Base-by-base conservation (phyloP, 2,797 vertebrate genomes). In the Gallirallus australis region DNA sequence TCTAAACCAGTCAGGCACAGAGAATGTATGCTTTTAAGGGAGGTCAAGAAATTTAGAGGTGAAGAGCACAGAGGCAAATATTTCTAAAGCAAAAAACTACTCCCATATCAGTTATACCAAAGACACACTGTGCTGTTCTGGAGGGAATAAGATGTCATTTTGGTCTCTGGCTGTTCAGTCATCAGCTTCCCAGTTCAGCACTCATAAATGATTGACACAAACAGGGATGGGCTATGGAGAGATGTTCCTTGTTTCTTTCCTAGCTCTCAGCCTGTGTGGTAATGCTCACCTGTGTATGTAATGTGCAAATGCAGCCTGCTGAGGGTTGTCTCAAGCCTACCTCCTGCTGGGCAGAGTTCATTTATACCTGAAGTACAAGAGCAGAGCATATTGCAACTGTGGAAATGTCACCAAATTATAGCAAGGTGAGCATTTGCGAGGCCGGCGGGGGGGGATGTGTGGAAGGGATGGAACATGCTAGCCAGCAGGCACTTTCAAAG, bases 401-500 rank as follows among this genome's bases (percentile, higher is more conserved):
- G 64, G 15, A 17, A 95, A 71, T 33, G 79, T 90, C 96, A 94
- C 89, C 94, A 93, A 96, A 93, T 95, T 88, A 90, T 93, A 93
- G 79, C 79, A 68, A 95, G 94, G 92, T 96, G 95, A 94, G 73
- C 90, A 72, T 93, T 90, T 64, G 63, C 91, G 76, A 90, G 80
- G 87, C 4, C n/a, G n/a, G n/a, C n/a, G n/a, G n/a, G n/a, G 86
- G 72, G 82, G 75, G 45, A 85, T 35, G 33, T 35, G 33, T 35
- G 33, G 33, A 35, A 35, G 33, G 35, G 35, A 37, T 37, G 35
- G 35, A 37, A 70, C 90, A 57, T 24, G 82, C 91, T 90, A 86
- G 94, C 94, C 92, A 71, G 39, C 85, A 86, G 96, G 89, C 45
- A 7, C 78, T 96, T 94, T 80, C 87, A 97, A 95, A 94, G 92